These are phyloP conservation scores for Cricetomys ansorgei DNA, from an alignment of 2,113 vertebrate genomes.

Conservation along the genomic window DNA sequence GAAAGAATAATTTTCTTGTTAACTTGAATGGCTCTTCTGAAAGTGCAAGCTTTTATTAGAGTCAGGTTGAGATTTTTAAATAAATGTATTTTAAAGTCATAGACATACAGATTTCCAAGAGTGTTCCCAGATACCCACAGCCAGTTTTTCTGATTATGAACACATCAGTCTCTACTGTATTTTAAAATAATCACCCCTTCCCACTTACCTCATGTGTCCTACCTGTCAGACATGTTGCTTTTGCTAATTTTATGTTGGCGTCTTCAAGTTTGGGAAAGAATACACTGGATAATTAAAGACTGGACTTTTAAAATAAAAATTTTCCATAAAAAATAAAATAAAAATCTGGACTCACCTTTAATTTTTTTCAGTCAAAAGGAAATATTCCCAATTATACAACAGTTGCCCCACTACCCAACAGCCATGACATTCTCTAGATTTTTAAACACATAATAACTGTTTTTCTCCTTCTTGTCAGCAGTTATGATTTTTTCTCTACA, in stretches of 20 bases:
- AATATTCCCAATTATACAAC: background rate
- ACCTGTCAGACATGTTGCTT: background rate
- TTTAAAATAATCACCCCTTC: background rate
- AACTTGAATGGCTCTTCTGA: background rate
- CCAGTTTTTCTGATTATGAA: background rate
- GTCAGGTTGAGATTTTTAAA: background rate
- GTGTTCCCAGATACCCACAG: background rate
- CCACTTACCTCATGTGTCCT: background rate
- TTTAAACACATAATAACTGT: background rate
- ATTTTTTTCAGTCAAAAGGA: background rate
- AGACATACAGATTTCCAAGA: background rate
- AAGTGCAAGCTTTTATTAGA: background rate
- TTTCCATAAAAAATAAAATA: too few species aligned
- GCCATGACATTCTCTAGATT: background rate
- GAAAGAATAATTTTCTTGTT: background rate
- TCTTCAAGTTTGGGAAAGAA: constrained; percentile 20
- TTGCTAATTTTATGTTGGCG: constrained; percentile 23
- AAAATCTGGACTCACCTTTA: background rate
- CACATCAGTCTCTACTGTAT: background rate
- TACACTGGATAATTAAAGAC: background rate
- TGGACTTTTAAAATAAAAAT: too few species aligned
- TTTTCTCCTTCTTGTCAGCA: background rate
- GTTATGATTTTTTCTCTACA: background rate
- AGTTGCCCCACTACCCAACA: background rate
- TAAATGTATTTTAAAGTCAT: background rate